These are phyloP conservation scores for Ranitomeya imitator DNA, from an alignment of 2,113 vertebrate genomes.

Conservation along the genomic window DNA sequence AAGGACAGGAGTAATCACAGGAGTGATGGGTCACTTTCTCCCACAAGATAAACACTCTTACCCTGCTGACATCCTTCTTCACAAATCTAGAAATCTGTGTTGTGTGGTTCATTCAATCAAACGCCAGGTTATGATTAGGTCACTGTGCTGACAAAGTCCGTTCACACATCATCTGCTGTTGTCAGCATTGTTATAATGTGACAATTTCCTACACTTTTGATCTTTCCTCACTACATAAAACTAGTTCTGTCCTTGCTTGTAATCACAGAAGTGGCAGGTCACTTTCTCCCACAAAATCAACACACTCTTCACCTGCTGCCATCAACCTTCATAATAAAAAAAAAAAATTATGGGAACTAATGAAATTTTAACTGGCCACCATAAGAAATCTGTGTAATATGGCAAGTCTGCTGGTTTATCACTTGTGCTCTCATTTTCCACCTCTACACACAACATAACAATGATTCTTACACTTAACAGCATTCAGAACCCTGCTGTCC, in stretches of 20 bases:
- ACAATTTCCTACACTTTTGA: neutral
- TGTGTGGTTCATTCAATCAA: no score
- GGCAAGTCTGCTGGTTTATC: no score
- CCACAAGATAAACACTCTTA: neutral
- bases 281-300: neutral
- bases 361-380: neutral
- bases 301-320: constrained; percentile 1
- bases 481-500: constrained; percentile 89
- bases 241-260: neutral
- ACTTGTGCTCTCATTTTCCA: neutral
- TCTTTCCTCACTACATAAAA: neutral
- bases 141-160: neutral
- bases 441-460: neutral
- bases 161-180: neutral
- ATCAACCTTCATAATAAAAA: neutral
- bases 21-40: neutral
- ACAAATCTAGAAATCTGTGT: no score
- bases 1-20: neutral
- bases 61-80: neutral
- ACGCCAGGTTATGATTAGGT: no score
- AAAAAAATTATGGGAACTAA: neutral
- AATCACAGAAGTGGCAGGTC: neutral
- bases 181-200: neutral
- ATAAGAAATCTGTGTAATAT: neutral
- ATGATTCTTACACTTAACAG: constrained; percentile 85